Base-by-base conservation (phyloP, 2,113 vertebrate species). In the Cisticola juncidis region DNA sequence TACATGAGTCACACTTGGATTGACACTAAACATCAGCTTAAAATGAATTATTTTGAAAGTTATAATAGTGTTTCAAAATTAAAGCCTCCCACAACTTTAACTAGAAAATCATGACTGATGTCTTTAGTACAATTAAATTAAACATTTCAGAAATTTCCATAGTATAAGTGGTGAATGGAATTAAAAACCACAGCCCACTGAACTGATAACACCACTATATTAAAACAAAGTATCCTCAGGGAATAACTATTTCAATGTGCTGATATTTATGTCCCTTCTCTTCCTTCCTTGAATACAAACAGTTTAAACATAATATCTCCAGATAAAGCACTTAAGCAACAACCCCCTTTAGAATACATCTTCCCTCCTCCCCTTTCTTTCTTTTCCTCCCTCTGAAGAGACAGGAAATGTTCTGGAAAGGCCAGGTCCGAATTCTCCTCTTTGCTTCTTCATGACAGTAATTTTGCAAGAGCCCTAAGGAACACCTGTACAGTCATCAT, bases 31-130 rank as follows among this genome's bases (percentile, higher is more conserved):
- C 56, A 88, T 93, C 72, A 92, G 26, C 92, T 83, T 86, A 92
- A 89, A 97, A 96, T 48, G 89, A 96, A 95, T 96, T 96, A 95
- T 97, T 96, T 94, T 95, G 95, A 95, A 97, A 95, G 94, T 92
- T 92, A 92, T 89, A 94, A 94, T 79, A 53, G 48, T 79, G 65
- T 87, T 97, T 92, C 84, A 91, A 97, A 95, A 92, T 95, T 29
- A 95, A 96, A 96, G 40, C 92, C 94, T 96, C 96, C 96, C 69
- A 96, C 96, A 94, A 61, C 48, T 79, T 79, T 74, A 96, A 94
- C 79, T 90, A 84, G 91, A 94, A 97, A 92, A 94, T 95, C 77
- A 91, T 92, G 91, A 95, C 60, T 91, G 92, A 95, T 91, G 47
- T 79, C 80, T 94, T 91, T 18, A 86, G 83, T 47, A 82, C 69